Evolutionary conservation across 2,113 vertebrate species (phyloP), one percentile per base, ranked within the genome.

Genomic region (Nothocercus julius): DNA sequence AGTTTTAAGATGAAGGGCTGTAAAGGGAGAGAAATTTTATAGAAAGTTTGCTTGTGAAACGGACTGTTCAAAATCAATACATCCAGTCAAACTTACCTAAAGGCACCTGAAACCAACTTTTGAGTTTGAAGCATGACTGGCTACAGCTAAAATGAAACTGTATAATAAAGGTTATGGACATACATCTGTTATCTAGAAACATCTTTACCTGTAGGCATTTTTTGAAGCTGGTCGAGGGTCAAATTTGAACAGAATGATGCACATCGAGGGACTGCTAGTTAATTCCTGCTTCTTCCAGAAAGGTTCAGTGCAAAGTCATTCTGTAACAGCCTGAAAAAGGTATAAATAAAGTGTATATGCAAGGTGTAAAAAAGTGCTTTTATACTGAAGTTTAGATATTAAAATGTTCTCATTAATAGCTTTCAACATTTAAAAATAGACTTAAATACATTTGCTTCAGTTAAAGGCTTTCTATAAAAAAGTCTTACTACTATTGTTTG

Each of bases 191-290:
- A 80, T 25, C 25, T 15, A 21, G 61, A 85, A 7, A 19, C 44
- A 84, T 24, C 21, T 56, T 98, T 98, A 99, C 99, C 99, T 99
- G 98, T 99, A 99, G 3, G 99, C 99, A 98, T 99, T 99, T 98
- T 99, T 99, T 95, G 99, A 99, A 91, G 97, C 98, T 75, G 99
- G 99, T 28, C 98, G 98, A 59, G 99, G 99, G 96, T 99, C 99
- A 72, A 99, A 99, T 98, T 99, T 99, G 96, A 99, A 99, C 92
- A 99, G 99, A 97, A 99, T 98, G 97, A 99, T 99, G 96, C 99
- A 99, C 99, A 99, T 99, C 82, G 98, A 97, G 98, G 97, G 97
- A 85, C 6, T 74, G 90, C 47, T 54, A 27, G 38, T 92, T 69
- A 82, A 90, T 93, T 85, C 80, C 69, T 49, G 74, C 63, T 95